A percentile compares a stretch with the other conserved stretches of the same genome.
phyloP scores from a whole-genome alignment of 2,797 vertebrate species.

The Oryzias sinensis region DNA sequence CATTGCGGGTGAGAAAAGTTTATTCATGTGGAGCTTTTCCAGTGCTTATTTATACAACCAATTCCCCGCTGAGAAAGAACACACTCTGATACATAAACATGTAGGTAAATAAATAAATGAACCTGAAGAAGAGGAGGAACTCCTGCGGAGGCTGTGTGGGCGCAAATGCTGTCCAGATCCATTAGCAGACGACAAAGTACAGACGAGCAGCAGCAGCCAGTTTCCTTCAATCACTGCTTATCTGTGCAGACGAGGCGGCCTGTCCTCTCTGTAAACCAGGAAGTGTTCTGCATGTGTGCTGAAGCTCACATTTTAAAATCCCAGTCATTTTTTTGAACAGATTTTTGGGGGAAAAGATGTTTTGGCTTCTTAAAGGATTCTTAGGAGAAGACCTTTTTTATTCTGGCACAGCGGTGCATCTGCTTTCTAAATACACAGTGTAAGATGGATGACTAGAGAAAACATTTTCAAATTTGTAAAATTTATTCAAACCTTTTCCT shows the following conservation, averaged over 20 bases:
- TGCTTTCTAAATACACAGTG: too few relatives aligned
- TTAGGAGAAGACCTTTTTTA: too few relatives aligned
- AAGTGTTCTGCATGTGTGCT: background rate
- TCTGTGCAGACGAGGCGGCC: background rate
- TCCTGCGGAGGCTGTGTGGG: slow-evolving; percentile 49
- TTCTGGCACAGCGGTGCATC: too few relatives aligned
- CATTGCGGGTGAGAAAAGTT: slow-evolving; percentile 44
- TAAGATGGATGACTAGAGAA: too few relatives aligned
- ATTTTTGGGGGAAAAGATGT: too few relatives aligned
- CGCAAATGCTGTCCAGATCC: slow-evolving; percentile 38
- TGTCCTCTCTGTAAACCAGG: background rate
- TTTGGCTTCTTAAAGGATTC: too few relatives aligned
- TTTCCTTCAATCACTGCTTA: background rate
- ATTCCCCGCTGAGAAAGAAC: slow-evolving; percentile 18
- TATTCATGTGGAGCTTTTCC: slow-evolving; percentile 51
- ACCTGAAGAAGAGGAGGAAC: slow-evolving; percentile 35
- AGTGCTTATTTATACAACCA: slow-evolving; percentile 51
- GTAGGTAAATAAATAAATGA: slow-evolving; percentile 19
- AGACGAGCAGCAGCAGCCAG: slow-evolving; percentile 9
- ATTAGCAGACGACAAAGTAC: slow-evolving; percentile 36
- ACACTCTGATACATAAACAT: slow-evolving; percentile 18
- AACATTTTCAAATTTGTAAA: too few relatives aligned
- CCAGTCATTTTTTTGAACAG: too few relatives aligned
- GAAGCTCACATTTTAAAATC: background rate
- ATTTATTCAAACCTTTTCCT: too few relatives aligned